Evolutionary conservation across 1,140 invertebrate genomes (phyloP), one percentile per base, ranked within the genome.

Genomic region (Lepidurus apus): DNA sequence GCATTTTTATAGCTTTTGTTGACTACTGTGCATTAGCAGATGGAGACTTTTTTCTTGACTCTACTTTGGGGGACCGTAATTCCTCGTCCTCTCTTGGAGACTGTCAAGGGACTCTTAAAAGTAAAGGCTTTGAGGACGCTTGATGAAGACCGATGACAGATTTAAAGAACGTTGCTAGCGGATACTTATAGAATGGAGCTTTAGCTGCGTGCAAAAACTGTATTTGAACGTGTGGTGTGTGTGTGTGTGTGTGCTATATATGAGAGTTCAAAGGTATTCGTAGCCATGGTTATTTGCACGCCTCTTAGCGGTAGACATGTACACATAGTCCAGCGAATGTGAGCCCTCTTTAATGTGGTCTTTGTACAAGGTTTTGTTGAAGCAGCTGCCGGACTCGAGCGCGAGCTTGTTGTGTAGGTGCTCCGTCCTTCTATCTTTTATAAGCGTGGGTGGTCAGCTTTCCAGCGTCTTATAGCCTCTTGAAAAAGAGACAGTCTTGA

Each of bases 141-240:
- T 65, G 53, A 65, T 65, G 53, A 65, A 65, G 53, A 65, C 53
- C 53, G 53, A 65, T 65, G 53, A 65, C 53, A 21, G 53, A 65
- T 21, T 65, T 65, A 65, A 65, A 65, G 53, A 21, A 21, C 53
- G 53, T 13, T 65, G n/a, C 21, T 21, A 21, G 53, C 13, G 53
- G 53, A 65, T 65, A 65, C 53, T 65, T 65, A 21, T 9, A 65
- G 53, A 65, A 65, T 21, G 53, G 21, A 65, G 53, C 53, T 0
- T 65, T 65, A 1, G 17, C 21, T 65, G 53, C 53, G 8, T 65
- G 8, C 17, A 21, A 21, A 65, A 65, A 65, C 53, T 17, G 13
- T 21, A 65, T 65, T 65, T 65, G 53, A 65, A 65, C 53, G 0
- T n/a, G 17, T 21, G 53, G 17, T 65, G 5, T 65, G 53, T 13